Evolutionary conservation across 2,888 invertebrate species (phyloP).

Genomic region (Drosophila nr. medialis): DNA sequence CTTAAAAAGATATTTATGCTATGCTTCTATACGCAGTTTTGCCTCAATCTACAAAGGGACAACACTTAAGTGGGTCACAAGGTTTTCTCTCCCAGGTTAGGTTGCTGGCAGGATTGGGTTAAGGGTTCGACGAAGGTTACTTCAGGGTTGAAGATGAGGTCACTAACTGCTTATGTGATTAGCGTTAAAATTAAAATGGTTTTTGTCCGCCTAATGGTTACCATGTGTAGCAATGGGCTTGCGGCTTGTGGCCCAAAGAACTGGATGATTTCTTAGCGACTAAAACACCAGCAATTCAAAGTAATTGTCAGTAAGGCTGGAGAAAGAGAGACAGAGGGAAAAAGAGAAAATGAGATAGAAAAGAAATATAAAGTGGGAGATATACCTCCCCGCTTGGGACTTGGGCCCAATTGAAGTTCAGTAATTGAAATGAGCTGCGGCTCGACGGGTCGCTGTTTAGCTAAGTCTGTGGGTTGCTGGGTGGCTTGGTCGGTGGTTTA

Average conservation of each 20-base stretch:
- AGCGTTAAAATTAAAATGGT: slow-evolving; percentile 36
- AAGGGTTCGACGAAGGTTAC: neutral
- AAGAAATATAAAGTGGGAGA: too few relatives aligned
- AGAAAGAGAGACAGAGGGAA: neutral
- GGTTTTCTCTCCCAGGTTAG: neutral
- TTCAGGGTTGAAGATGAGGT: slow-evolving; percentile 10
- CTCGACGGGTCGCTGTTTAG: neutral
- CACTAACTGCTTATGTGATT: slow-evolving; percentile 41
- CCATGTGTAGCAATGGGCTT: slow-evolving; percentile 12
- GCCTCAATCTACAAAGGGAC: neutral
- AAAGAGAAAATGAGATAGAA: neutral
- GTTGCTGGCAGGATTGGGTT: neutral
- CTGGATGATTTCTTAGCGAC: neutral
- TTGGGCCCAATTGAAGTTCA: slow-evolving; percentile 9
- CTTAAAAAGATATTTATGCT: neutral
- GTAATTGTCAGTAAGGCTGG: slow-evolving; percentile 12
- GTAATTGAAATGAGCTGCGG: slow-evolving; percentile 33
- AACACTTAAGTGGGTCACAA: neutral
- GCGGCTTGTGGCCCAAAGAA: slow-evolving; percentile 12
- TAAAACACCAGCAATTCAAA: slow-evolving; percentile 13
- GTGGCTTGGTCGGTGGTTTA: slow-evolving; percentile 11
- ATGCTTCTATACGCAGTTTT: neutral
- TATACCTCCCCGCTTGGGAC: neutral
- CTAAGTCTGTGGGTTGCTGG: neutral
- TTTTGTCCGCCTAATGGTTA: slow-evolving; percentile 10